phyloP scores from a whole-genome alignment of 1,140 invertebrate species.

The Drosophila pandora region DNA sequence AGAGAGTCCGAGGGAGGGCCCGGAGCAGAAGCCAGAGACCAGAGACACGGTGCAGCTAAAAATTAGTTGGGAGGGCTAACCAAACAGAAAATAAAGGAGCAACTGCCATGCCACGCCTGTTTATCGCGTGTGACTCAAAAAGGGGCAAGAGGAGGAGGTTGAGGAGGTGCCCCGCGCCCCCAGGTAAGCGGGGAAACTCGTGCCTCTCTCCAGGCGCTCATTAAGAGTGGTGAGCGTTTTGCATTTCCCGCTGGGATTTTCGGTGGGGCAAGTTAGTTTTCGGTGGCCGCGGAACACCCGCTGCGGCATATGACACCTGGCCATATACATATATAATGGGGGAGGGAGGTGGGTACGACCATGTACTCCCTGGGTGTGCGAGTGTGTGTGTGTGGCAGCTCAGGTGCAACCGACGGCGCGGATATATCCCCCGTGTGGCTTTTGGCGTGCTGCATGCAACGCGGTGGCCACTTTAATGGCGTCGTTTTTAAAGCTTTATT shows the following conservation, averaged over 20 bases:
- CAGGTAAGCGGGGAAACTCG: constrained; percentile 15
- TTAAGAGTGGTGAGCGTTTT: constrained; percentile 71
- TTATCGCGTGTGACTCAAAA: constrained; percentile 60
- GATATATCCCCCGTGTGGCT: constrained; percentile 32
- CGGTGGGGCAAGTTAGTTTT: constrained; percentile 42
- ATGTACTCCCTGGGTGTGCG: neutral
- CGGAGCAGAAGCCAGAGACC: constrained; percentile 3
- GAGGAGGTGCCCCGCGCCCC: constrained; percentile 9
- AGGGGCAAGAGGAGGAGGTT: neutral
- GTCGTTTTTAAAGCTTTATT: constrained; percentile 75
- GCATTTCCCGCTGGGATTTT: constrained; percentile 78
- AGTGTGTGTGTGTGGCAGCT: constrained; percentile 28
- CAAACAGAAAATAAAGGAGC: constrained; percentile 42
- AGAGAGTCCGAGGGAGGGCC: neutral
- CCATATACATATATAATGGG: constrained; percentile 6
- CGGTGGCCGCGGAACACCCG: constrained; percentile 62
- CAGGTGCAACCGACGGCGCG: constrained; percentile 60
- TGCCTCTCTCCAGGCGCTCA: constrained; percentile 67
- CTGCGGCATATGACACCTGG: constrained; percentile 74
- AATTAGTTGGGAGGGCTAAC: constrained; percentile 60
- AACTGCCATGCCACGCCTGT: constrained; percentile 63
- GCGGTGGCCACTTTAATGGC: constrained; percentile 71
- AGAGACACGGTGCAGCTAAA: constrained; percentile 67
- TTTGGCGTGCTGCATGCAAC: constrained; percentile 70
- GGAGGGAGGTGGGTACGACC: neutral